Conservation (phyloP, 35 echinoderm and acorn worm species). For the Apostichopus parvimensis region DNA sequence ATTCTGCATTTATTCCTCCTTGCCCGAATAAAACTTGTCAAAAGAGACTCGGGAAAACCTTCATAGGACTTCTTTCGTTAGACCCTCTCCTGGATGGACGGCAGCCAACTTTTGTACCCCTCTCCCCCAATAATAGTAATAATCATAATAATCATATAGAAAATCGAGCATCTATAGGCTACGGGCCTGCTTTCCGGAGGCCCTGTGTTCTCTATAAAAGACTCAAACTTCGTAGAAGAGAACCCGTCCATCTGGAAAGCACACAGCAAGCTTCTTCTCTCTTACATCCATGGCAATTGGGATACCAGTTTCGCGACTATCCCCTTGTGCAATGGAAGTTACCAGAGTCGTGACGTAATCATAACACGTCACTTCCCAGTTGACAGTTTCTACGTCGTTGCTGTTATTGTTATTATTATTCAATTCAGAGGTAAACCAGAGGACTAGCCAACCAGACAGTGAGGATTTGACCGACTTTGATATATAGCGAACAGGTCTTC, state of each 20-base stretch:
- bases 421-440: constrained; percentile 44
- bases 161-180: too few species aligned
- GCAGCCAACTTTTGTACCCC: too few species aligned
- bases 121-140: too few species aligned
- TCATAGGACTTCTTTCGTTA: too few species aligned
- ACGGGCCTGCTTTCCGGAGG: too few species aligned
- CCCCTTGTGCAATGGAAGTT: constrained; percentile 16
- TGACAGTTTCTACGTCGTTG: not conserved
- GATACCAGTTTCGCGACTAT: not conserved
- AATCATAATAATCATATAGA: too few species aligned
- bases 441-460: constrained; percentile 39
- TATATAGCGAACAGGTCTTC: not conserved
- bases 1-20: too few species aligned
- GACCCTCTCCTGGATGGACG: too few species aligned
- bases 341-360: constrained; percentile 17
- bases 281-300: constrained; percentile 35
- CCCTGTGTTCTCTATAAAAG: too few species aligned
- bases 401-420: not conserved
- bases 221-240: constrained; percentile 27
- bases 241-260: constrained; percentile 32
- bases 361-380: constrained; percentile 39
- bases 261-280: constrained; percentile 37
- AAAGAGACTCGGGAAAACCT: too few species aligned
- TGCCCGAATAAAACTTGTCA: too few species aligned
- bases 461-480: constrained; percentile 53